These are phyloP conservation scores for Patella depressa DNA, from an alignment of 2,888 invertebrate genomes.

Conservation along the genomic window DNA sequence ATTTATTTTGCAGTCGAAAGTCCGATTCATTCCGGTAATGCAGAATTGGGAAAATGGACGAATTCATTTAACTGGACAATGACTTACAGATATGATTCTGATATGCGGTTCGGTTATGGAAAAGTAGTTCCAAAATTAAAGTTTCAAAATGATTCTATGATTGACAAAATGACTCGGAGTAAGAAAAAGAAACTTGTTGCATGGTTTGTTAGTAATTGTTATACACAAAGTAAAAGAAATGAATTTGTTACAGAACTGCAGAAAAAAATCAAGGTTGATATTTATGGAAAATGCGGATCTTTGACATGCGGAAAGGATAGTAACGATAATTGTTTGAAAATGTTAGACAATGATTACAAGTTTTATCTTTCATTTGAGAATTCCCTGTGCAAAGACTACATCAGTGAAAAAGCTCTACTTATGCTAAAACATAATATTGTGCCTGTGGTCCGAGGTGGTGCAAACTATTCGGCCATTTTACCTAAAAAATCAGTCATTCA, in stretches of 20 bases:
- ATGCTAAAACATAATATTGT: too few relatives aligned
- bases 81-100: too few relatives aligned
- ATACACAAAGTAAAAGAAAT: slow-evolving; percentile 37
- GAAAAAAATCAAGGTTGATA: slow-evolving; percentile 41
- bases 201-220: slow-evolving; percentile 50
- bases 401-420: too few relatives aligned
- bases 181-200: slow-evolving; percentile 37
- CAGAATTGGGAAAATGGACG: background rate
- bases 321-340: slow-evolving; percentile 1
- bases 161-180: too few relatives aligned
- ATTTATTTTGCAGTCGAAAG: slow-evolving; percentile 34
- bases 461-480: too few relatives aligned
- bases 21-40: slow-evolving; percentile 18
- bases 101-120: too few relatives aligned
- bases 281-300: slow-evolving; percentile 44
- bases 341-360: background rate
- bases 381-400: too few relatives aligned
- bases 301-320: slow-evolving; percentile 13
- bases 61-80: too few relatives aligned
- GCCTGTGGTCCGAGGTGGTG: too few relatives aligned
- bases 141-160: too few relatives aligned
- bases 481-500: too few relatives aligned
- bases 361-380: background rate
- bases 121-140: too few relatives aligned
- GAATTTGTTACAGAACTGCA: slow-evolving; percentile 39